A percentile compares a stretch with the other conserved stretches of the same genome.
phyloP scores from a whole-genome alignment of 2,113 vertebrate species.

The Elephantulus edwardii region DNA sequence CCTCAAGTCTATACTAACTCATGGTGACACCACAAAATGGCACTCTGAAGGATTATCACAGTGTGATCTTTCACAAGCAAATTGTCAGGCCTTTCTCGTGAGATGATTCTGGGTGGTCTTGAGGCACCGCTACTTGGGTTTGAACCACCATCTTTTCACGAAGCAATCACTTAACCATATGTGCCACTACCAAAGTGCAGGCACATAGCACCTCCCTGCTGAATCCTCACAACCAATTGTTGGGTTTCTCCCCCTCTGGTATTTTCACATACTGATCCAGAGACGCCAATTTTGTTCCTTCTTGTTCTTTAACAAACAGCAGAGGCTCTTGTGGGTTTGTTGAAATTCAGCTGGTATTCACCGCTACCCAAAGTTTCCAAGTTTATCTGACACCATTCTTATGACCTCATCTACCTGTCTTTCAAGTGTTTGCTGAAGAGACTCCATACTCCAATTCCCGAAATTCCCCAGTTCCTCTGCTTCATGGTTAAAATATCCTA shows the following conservation, averaged over 20 bases:
- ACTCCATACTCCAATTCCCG: not conserved
- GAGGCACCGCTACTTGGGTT: not conserved
- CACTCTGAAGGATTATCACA: not conserved
- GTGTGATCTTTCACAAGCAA: not conserved
- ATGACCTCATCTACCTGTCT: not conserved
- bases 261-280: not conserved
- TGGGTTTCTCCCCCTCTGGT: not conserved
- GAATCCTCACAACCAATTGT: not conserved
- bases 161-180: not conserved
- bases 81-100: not conserved
- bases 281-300: not conserved
- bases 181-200: not conserved
- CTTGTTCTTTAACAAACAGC: not conserved
- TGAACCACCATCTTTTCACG: not conserved
- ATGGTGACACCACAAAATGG: not conserved
- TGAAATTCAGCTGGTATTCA: not conserved
- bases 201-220: not conserved
- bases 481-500: too few species aligned
- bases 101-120: not conserved
- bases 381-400: not conserved
- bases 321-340: not conserved
- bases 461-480: not conserved
- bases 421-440: not conserved
- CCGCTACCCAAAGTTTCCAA: not conserved
- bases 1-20: not conserved